A percentile compares a stretch with the other conserved stretches of the same genome.
Evolutionary conservation across 2,888 invertebrate genomes (phyloP).

Genomic region (Trichopoda pennipes): DNA sequence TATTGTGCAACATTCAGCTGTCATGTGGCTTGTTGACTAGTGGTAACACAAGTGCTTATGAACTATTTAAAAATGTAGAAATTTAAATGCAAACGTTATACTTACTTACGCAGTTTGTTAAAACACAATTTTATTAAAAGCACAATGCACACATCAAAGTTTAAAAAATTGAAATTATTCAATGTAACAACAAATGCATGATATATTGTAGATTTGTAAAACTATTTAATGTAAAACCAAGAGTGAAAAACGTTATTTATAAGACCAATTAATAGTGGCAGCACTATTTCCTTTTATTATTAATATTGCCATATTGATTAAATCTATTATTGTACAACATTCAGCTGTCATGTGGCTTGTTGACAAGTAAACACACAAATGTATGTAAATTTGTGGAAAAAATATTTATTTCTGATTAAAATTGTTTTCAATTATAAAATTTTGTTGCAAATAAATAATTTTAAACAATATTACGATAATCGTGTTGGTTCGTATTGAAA

Average conservation of each 20-base stretch:
- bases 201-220: too few species aligned
- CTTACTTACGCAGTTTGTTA: too few species aligned
- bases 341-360: constrained; percentile 42
- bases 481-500: not conserved
- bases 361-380: constrained; percentile 9
- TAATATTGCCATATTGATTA: not conserved
- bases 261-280: too few species aligned
- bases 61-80: too few species aligned
- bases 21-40: constrained; percentile 37
- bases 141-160: too few species aligned
- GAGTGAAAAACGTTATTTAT: too few species aligned
- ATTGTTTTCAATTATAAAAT: not conserved
- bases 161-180: too few species aligned
- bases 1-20: constrained; percentile 32
- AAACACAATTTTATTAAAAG: too few species aligned
- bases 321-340: constrained; percentile 10
- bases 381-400: not conserved
- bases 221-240: too few species aligned
- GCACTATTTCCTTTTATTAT: not conserved
- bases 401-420: not conserved
- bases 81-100: too few species aligned
- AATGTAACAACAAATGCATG: too few species aligned
- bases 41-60: not conserved
- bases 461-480: not conserved
- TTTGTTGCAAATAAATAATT: not conserved